phyloP scores from a whole-genome alignment of 2,888 invertebrate genomes.

The Lasioglossum pauxillum region DNA sequence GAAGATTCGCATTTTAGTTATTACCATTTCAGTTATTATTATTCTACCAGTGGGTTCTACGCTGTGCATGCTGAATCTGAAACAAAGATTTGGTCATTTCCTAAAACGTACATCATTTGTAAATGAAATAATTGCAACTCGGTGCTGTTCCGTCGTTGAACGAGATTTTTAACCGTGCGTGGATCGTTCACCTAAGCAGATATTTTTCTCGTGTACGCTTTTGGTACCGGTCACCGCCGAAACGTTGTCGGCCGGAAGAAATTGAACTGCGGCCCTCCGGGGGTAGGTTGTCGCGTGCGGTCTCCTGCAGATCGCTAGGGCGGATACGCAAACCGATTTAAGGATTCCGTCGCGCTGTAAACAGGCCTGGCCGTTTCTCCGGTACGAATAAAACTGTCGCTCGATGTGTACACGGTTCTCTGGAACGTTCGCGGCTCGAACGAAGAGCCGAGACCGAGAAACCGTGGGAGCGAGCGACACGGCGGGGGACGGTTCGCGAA shows the following conservation, averaged over 20 bases:
- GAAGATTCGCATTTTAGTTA: no score
- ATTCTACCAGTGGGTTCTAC: no score
- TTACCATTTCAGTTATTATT: no score
- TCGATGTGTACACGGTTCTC: not conserved
- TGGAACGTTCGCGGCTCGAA: not conserved
- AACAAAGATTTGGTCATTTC: no score
- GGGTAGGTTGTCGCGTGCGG: constrained; percentile 46
- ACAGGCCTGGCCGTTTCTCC: constrained; percentile 41
- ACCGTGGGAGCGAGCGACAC: not conserved
- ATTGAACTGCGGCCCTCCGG: constrained; percentile 17
- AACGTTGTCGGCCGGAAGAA: constrained; percentile 22
- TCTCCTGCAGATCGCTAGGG: constrained; percentile 28
- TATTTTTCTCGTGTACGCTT: not conserved
- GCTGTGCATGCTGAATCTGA: no score
- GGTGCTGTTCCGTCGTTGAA: no score
- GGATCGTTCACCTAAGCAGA: no score
- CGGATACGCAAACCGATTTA: constrained; percentile 41
- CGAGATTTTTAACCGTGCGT: no score
- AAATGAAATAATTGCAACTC: no score
- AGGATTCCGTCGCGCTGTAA: constrained; percentile 57
- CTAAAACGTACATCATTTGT: no score
- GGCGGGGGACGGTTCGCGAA: constrained; percentile 49
- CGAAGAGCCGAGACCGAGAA: not conserved
- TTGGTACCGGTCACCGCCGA: not conserved
- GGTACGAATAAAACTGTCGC: constrained; percentile 41